Base-by-base conservation (phyloP, 2,113 vertebrate species). In the Irena cyanogastra region DNA sequence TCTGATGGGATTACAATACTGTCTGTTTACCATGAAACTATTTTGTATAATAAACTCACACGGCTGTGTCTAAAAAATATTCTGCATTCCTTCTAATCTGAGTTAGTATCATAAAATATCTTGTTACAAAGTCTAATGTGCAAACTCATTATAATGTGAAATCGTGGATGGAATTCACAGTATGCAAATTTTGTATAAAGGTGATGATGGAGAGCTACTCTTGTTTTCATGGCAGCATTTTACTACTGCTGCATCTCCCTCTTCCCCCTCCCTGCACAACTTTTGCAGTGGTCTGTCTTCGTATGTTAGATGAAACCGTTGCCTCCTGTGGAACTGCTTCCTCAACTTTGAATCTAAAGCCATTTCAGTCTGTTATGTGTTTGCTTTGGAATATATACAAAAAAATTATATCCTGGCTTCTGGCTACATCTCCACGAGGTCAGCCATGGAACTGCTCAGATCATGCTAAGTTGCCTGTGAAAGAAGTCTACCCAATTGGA, bases 1-100 rank as follows among this genome's bases (percentile, higher is more conserved):
- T 97, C 96, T 97, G 97, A 97, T 97, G 98, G 98, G 98, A 97
- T 97, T 98, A 98, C 98, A 98, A 98, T 98, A 98, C 98, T 98
- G 98, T 98, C 98, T 97, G 96, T 97, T 98, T 94, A 98, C 97
- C 98, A 98, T 97, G 98, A 98, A 98, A 98, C 97, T 95, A 97
- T 95, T 98, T 97, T 96, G 94, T 97, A 98, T 97, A 97, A 97
- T 97, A 97, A 98, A 96, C 97, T 97, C 97, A 98, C 97, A 97
- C 96, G 76, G 97, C 97, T 97, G 97, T 96, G 97, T 97, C 97
- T 97, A 97, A 98, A 98, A 98, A 98, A 98, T 98, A 98, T 98
- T 98, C 97, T 98, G 98, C 98, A 98, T 98, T 98, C 98, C 97
- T 97, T 97, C 97, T 98, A 96, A 97, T 97, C 97, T 97, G 95